Conservation (phyloP, 2,113 vertebrate genomes). For the Bubalus kerabau region DNA sequence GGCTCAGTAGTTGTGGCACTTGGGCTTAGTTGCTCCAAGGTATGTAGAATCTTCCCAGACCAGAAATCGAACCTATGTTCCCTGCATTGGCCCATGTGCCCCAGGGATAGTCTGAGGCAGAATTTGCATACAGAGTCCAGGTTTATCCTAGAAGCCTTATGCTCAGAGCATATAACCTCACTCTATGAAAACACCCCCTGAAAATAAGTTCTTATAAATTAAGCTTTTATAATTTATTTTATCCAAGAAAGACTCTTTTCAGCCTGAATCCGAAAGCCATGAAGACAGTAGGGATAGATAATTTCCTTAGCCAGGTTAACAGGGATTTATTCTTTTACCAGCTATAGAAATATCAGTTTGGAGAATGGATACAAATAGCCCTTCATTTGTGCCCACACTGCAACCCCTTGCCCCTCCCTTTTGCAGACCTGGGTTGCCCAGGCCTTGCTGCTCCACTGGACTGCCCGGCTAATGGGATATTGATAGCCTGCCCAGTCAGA, state of each 20-base stretch:
- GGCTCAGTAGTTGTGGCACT: background rate
- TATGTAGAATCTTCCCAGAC: background rate
- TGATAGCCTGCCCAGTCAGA: background rate
- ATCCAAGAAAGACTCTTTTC: background rate
- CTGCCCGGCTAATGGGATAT: background rate
- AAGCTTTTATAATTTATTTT: constrained; percentile 29
- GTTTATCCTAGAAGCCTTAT: background rate
- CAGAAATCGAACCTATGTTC: background rate
- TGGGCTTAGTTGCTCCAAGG: background rate
- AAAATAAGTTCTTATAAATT: constrained; percentile 18
- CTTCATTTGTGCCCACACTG: background rate
- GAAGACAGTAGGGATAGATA: background rate
- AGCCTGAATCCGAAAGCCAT: background rate
- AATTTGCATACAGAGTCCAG: background rate
- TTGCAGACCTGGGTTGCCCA: background rate
- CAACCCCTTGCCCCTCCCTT: background rate
- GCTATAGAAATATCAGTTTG: background rate
- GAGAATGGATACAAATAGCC: background rate
- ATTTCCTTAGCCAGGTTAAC: background rate
- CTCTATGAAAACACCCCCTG: background rate
- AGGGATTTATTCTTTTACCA: background rate
- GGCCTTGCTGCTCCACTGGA: background rate
- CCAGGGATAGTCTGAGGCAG: background rate
- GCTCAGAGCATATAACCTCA: background rate
- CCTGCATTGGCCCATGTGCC: background rate